Conservation (phyloP, 2,888 invertebrate genomes). For the Conus canariensis region DNA sequence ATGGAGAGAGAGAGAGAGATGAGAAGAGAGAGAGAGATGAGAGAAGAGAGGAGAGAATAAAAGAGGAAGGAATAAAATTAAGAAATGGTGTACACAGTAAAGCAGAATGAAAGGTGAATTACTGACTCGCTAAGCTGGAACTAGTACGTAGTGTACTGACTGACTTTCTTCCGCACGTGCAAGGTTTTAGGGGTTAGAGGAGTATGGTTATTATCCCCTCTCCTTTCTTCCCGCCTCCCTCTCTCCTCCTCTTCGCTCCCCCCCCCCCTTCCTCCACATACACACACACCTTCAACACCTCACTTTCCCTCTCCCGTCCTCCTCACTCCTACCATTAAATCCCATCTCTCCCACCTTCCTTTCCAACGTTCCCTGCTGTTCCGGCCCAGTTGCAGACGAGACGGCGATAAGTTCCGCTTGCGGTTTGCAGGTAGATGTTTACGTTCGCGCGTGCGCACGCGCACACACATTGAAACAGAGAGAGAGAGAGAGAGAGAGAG, state of each 20-base stretch:
- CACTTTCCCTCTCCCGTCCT: too few species aligned
- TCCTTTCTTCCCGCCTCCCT: neutral
- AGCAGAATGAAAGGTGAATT: too few species aligned
- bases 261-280: neutral
- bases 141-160: too few species aligned
- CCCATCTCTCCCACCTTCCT: neutral
- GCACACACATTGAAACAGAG: too few species aligned
- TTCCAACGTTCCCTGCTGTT: neutral
- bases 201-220: neutral
- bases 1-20: too few species aligned
- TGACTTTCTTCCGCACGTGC: too few species aligned
- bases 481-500: too few species aligned
- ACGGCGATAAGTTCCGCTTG: neutral
- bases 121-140: too few species aligned
- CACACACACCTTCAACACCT: neutral
- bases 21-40: neutral
- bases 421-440: neutral
- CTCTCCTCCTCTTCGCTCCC: neutral
- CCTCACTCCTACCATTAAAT: neutral
- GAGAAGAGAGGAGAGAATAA: neutral
- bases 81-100: too few species aligned
- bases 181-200: too few species aligned
- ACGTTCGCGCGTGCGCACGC: neutral
- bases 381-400: neutral
- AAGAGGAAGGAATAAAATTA: neutral